Conservation (phyloP, 2,113 vertebrate genomes). For the Coregonus clupeaformis region DNA sequence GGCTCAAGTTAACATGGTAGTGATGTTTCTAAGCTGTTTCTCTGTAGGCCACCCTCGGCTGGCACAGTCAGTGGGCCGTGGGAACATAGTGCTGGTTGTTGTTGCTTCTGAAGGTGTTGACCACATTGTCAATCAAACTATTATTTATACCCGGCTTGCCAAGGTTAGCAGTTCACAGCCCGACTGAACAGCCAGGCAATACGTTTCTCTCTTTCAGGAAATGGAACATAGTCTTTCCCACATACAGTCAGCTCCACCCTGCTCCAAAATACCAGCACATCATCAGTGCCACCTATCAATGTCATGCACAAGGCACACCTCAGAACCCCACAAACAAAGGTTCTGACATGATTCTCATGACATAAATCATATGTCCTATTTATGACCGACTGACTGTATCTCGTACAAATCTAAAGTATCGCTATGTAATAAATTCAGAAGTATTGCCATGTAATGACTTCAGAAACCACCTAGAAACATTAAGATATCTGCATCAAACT, state of each 20-base stretch:
- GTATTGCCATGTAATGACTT: neutral
- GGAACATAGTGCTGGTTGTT: constrained; percentile 71
- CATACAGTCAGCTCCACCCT: constrained; percentile 49
- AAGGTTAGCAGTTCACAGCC: constrained; percentile 48
- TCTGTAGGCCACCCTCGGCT: neutral
- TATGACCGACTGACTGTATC: neutral
- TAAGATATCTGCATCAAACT: neutral
- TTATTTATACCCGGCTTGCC: constrained; percentile 36
- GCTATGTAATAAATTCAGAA: too few species aligned
- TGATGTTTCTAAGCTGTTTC: neutral
- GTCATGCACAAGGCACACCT: neutral
- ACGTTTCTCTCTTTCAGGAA: constrained; percentile 68
- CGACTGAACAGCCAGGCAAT: constrained; percentile 50
- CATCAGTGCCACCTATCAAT: constrained; percentile 21
- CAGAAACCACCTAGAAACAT: neutral
- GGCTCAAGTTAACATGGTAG: neutral
- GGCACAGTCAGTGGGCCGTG: constrained; percentile 45
- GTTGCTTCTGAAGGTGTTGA: constrained; percentile 78
- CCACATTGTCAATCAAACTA: constrained; percentile 63
- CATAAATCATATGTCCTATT: neutral
- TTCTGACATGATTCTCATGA: neutral
- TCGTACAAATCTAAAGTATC: neutral
- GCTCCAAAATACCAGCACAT: constrained; percentile 44
- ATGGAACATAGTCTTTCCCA: constrained; percentile 40
- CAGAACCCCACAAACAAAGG: neutral